phyloP scores from a whole-genome alignment of 2,888 invertebrate genomes.

The Hoplodrina blanda region DNA sequence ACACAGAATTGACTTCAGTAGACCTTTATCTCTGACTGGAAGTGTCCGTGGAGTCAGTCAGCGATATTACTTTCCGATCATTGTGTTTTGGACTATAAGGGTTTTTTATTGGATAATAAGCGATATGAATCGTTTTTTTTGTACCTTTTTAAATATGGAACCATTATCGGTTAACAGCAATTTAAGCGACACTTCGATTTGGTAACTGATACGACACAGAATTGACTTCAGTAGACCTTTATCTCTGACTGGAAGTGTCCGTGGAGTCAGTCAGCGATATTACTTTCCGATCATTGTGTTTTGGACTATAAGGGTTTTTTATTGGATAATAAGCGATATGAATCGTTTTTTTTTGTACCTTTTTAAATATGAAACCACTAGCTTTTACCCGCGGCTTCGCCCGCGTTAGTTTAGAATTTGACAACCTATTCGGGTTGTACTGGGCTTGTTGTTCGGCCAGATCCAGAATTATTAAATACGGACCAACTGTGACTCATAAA shows the following conservation, averaged over 20 bases:
- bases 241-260: too few relatives aligned
- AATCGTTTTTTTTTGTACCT: background rate
- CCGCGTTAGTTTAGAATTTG: too few relatives aligned
- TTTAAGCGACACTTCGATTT: background rate
- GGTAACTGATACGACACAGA: background rate
- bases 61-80: slow-evolving; percentile 30
- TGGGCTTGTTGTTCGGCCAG: too few relatives aligned
- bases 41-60: too few relatives aligned
- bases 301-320: slow-evolving; percentile 15
- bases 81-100: slow-evolving; percentile 16
- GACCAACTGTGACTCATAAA: too few relatives aligned
- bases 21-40: too few relatives aligned
- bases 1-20: background rate
- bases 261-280: slow-evolving; percentile 27
- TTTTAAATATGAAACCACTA: background rate
- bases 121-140: background rate
- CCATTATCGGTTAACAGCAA: background rate
- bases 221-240: background rate
- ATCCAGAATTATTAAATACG: too few relatives aligned
- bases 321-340: slow-evolving; percentile 12
- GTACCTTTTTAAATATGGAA: background rate
- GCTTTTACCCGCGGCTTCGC: too few relatives aligned
- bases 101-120: slow-evolving; percentile 23
- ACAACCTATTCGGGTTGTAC: too few relatives aligned
- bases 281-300: slow-evolving; percentile 26